Percentiles rank a stretch among this genome's conserved stretches.
phyloP scores from a whole-genome alignment of 2,797 vertebrate species.

The Eospalax fontanierii region DNA sequence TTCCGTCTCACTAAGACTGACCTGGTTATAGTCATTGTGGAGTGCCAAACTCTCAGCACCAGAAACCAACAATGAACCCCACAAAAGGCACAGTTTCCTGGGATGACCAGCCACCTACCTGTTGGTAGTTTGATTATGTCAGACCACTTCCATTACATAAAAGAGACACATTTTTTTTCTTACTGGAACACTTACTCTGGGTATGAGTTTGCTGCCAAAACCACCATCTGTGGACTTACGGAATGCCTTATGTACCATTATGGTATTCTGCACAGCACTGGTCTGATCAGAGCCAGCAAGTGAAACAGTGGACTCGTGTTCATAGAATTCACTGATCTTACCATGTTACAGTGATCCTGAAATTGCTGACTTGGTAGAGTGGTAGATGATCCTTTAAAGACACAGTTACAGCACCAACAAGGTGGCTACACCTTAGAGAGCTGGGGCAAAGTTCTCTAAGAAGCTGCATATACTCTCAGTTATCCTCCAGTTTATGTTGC shows the following conservation, averaged over 20 bases:
- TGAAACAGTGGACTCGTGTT: not conserved
- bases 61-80: not conserved
- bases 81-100: not conserved
- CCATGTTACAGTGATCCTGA: not conserved
- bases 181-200: constrained; percentile 30
- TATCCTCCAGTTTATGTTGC: not conserved
- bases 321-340: not conserved
- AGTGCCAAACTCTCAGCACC: not conserved
- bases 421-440: not conserved
- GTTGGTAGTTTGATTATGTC: not conserved
- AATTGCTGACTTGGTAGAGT: not conserved
- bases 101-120: not conserved
- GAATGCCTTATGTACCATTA: not conserved
- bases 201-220: not conserved
- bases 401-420: not conserved
- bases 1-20: not conserved
- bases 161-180: constrained; percentile 17
- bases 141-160: not conserved
- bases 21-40: not conserved
- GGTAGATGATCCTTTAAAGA: not conserved
- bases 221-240: constrained; percentile 25
- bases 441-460: not conserved
- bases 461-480: not conserved
- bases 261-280: not conserved
- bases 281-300: not conserved